phyloP scores from a whole-genome alignment of 2,888 invertebrate species.

The Sphecodes monilicornis region DNA sequence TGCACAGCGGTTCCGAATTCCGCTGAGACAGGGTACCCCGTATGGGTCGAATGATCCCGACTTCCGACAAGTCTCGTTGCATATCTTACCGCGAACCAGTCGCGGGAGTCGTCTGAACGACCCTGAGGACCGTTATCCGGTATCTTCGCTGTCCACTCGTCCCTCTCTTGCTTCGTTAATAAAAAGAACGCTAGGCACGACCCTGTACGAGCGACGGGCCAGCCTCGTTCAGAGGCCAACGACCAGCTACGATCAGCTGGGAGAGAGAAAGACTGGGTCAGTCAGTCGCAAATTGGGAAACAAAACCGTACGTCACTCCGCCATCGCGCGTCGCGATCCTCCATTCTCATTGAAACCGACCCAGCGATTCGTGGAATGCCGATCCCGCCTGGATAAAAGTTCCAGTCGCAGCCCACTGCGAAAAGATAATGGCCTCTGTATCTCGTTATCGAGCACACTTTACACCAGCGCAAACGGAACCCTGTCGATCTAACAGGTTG shows the following conservation, averaged over 20 bases:
- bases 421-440: conserved; percentile 1
- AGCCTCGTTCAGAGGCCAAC: conserved; percentile 61
- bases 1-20: neutral
- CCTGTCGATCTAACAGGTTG: neutral
- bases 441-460: neutral
- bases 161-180: conserved; percentile 20
- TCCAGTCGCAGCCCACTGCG: neutral
- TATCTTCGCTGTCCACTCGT: conserved; percentile 18
- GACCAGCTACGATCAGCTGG: conserved; percentile 65
- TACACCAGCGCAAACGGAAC: neutral
- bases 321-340: neutral
- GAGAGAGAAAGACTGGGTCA: conserved; percentile 65
- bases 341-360: neutral
- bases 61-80: conserved; percentile 9
- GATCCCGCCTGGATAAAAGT: neutral
- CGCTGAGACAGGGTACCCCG: no score
- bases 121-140: conserved; percentile 14
- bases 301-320: conserved; percentile 26
- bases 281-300: conserved; percentile 63
- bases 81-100: neutral
- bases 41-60: neutral
- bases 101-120: conserved; percentile 1
- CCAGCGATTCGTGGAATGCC: neutral
- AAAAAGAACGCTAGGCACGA: neutral
- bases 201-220: conserved; percentile 5